Conservation (phyloP, 2,113 vertebrate species). For the Bos indicus region DNA sequence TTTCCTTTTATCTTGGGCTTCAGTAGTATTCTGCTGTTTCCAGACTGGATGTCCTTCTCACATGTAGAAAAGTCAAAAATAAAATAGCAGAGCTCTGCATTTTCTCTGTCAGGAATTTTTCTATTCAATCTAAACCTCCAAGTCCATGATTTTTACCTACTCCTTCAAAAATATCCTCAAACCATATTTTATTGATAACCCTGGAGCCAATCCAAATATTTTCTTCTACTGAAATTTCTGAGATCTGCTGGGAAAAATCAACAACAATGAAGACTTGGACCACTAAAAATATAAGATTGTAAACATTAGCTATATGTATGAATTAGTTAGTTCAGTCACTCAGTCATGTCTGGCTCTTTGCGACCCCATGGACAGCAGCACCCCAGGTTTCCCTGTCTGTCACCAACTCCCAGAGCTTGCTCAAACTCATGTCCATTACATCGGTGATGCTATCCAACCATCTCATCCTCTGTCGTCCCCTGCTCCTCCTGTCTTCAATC, state of each 20-base stretch:
- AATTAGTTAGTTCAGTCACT: background rate
- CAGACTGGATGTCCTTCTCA: background rate
- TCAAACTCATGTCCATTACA: background rate
- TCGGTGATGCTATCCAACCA: background rate
- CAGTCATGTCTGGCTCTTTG: background rate
- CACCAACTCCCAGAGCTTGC: rapidly evolving
- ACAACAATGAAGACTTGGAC: background rate
- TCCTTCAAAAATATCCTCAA: background rate
- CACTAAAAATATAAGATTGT: background rate
- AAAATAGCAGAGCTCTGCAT: background rate
- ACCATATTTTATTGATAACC: background rate
- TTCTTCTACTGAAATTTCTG: background rate
- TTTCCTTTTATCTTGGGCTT: background rate
- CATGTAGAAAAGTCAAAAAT: background rate
- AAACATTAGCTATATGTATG: background rate
- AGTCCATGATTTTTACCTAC: background rate
- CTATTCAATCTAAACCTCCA: background rate
- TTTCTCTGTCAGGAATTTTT: background rate
- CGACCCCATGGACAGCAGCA: background rate
- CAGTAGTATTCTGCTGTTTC: background rate
- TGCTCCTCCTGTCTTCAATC: background rate
- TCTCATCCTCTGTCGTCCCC: background rate
- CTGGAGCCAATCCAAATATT: background rate
- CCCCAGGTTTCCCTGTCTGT: background rate
- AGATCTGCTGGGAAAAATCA: background rate